Conservation (phyloP, 1,140 invertebrate species). For the Psilanteris sp. region DNA sequence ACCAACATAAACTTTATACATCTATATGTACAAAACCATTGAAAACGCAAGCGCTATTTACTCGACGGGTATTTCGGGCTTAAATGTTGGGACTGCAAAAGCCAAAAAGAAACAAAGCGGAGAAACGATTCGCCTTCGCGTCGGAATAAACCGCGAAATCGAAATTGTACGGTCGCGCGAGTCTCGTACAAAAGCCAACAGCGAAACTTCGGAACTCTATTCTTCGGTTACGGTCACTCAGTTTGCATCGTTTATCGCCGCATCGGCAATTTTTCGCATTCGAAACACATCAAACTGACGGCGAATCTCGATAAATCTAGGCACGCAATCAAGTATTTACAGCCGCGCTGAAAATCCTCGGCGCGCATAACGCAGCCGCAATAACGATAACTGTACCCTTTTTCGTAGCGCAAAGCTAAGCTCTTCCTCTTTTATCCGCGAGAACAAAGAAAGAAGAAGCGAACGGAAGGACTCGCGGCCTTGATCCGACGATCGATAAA, state of each 20-base stretch:
- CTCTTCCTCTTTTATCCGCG: slow-evolving; percentile 12
- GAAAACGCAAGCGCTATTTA: too few species aligned
- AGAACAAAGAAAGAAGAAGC: slow-evolving; percentile 33
- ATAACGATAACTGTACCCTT: slow-evolving; percentile 41
- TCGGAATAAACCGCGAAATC: not conserved
- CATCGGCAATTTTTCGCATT: slow-evolving; percentile 43
- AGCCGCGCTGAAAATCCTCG: slow-evolving; percentile 21
- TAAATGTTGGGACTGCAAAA: too few species aligned
- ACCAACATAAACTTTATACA: too few species aligned
- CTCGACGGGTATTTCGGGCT: too few species aligned
- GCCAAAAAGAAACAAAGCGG: too few species aligned
- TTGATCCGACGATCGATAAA: slow-evolving; percentile 44
- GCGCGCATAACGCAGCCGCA: slow-evolving; percentile 3
- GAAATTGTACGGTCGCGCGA: not conserved
- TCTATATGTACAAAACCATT: too few species aligned
- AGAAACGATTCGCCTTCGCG: too few species aligned
- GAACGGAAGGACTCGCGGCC: slow-evolving; percentile 38
- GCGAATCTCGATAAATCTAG: slow-evolving; percentile 43
- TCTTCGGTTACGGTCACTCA: slow-evolving; percentile 36
- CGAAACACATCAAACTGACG: slow-evolving; percentile 41
- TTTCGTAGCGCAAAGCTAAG: slow-evolving; percentile 5
- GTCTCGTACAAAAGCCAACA: not conserved
- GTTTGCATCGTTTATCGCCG: slow-evolving; percentile 16
- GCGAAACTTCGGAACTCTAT: slow-evolving; percentile 7
- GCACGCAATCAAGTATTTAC: slow-evolving; percentile 49